A percentile compares a stretch with the other conserved stretches of the same genome.
Evolutionary conservation across 2,113 vertebrate genomes (phyloP).

Genomic region (Otis tarda): DNA sequence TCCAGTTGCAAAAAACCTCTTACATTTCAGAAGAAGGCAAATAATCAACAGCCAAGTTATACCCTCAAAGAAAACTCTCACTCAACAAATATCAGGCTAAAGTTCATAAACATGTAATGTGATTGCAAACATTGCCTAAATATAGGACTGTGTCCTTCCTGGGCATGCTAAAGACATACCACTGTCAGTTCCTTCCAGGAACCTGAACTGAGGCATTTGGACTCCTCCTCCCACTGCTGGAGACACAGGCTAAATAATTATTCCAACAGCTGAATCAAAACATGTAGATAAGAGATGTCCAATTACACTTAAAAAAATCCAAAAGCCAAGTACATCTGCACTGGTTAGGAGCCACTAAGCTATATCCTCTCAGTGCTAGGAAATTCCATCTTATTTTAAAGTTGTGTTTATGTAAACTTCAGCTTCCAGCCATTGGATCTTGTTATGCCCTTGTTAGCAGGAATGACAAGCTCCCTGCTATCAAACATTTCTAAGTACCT

Average conservation of each 20-base stretch:
- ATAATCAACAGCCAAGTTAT: background rate
- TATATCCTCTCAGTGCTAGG: background rate
- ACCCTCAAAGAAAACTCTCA: background rate
- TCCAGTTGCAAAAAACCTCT: background rate
- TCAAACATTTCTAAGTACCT: slow-evolving; percentile 7
- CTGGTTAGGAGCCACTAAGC: background rate
- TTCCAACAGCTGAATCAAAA: background rate
- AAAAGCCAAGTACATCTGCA: background rate
- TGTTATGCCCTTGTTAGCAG: background rate
- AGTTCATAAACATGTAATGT: background rate
- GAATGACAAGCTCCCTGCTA: background rate
- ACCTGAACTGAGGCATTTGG: background rate
- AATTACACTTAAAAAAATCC: background rate
- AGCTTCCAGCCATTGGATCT: background rate
- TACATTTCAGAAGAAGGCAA: background rate
- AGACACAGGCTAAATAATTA: background rate
- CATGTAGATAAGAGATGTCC: background rate
- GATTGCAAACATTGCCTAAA: background rate
- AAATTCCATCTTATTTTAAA: background rate
- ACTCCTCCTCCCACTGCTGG: background rate
- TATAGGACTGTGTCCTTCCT: background rate
- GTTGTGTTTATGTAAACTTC: background rate
- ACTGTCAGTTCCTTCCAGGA: background rate
- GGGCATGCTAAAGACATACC: background rate
- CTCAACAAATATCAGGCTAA: background rate